phyloP scores from a whole-genome alignment of 1,140 invertebrate species.

The Coptotermes formosanus region DNA sequence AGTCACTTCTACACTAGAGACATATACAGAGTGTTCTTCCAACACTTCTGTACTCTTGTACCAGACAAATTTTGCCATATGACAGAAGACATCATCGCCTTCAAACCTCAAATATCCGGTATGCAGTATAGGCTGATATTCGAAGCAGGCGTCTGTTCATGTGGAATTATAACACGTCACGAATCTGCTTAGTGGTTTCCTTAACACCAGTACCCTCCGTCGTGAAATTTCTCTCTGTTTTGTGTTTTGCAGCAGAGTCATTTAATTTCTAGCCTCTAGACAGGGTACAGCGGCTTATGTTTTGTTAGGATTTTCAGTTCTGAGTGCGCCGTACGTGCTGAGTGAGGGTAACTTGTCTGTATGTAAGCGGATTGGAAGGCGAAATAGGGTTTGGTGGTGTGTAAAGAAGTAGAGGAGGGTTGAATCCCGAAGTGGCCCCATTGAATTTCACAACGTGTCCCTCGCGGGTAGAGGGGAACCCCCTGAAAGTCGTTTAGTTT shows the following conservation, averaged over 20 bases:
- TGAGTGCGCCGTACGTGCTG: not conserved
- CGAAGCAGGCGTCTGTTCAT: too few species aligned
- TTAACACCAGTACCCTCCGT: too few species aligned
- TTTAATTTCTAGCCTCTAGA: not conserved
- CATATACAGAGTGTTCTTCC: too few species aligned
- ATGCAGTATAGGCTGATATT: too few species aligned
- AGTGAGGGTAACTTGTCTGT: not conserved
- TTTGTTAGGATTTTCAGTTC: not conserved
- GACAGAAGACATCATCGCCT: too few species aligned
- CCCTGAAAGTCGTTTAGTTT: slow-evolving; percentile 18
- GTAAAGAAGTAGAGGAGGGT: not conserved
- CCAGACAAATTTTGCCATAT: too few species aligned
- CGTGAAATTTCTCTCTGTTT: too few species aligned
- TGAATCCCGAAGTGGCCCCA: not conserved
- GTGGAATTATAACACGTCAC: too few species aligned
- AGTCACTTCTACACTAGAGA: too few species aligned
- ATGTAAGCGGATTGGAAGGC: not conserved
- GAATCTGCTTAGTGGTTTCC: too few species aligned
- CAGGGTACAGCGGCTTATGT: not conserved
- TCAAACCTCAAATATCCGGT: too few species aligned
- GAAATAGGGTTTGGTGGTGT: not conserved
- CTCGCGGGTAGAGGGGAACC: not conserved
- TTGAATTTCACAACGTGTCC: slow-evolving; percentile 12
- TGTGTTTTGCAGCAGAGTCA: not conserved
- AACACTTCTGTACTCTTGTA: too few species aligned